These are phyloP conservation scores for Buteo buteo DNA, from an alignment of 2,113 vertebrate genomes.

Conservation along the genomic window DNA sequence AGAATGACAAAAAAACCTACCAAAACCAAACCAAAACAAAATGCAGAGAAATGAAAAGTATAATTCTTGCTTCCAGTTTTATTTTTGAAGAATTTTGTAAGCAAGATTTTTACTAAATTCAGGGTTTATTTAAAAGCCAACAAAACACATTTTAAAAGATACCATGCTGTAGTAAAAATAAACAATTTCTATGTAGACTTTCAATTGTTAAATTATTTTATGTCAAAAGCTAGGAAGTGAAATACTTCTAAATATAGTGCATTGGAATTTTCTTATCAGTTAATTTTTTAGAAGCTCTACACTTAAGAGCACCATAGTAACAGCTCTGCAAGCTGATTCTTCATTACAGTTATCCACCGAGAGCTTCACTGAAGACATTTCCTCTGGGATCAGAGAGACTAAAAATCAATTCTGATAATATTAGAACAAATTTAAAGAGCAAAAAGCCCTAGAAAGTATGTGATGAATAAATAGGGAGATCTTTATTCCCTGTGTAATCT, in stretches of 20 bases:
- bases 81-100: not conserved
- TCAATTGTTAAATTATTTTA: conserved; percentile 67
- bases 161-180: conserved; percentile 10
- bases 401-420: conserved; percentile 77
- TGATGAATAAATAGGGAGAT: conserved; percentile 52
- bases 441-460: conserved; percentile 39
- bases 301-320: conserved; percentile 75
- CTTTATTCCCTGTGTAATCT: conserved; percentile 11
- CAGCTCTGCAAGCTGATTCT: conserved; percentile 67
- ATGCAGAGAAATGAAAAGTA: not conserved
- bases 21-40: not conserved
- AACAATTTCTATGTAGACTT: conserved; percentile 56
- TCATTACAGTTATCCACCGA: conserved; percentile 69
- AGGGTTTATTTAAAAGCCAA: conserved; percentile 38
- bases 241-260: conserved; percentile 75
- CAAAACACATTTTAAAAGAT: conserved; percentile 19
- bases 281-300: conserved; percentile 62
- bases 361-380: conserved; percentile 71
- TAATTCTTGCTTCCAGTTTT: not conserved
- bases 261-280: conserved; percentile 62
- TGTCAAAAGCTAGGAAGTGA: conserved; percentile 66
- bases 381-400: conserved; percentile 70
- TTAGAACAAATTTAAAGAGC: conserved; percentile 73
- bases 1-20: not conserved
- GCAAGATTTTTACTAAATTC: conserved; percentile 31